These are phyloP conservation scores for Bombyx mandarina DNA, from an alignment of 1,140 invertebrate genomes.

Conservation along the genomic window DNA sequence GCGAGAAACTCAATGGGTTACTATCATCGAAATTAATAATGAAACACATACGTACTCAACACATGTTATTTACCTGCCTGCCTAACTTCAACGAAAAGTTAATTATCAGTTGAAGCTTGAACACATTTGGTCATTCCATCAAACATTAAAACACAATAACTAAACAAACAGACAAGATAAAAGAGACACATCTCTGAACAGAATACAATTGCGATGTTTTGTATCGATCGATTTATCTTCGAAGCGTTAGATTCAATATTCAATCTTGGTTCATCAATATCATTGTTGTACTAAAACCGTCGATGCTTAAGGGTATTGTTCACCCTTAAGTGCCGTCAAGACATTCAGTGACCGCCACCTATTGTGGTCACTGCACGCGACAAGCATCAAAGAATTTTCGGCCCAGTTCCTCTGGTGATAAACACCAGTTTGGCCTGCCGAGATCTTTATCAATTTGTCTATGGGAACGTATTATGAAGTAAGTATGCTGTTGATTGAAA, in stretches of 20 bases:
- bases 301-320: slow-evolving; percentile 9
- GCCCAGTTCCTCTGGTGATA: slow-evolving; percentile 7
- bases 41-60: too few species aligned
- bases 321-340: slow-evolving; percentile 33
- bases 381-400: slow-evolving; percentile 19
- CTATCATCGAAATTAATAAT: too few species aligned
- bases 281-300: background rate
- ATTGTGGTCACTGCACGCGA: slow-evolving; percentile 32
- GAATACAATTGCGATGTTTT: too few species aligned
- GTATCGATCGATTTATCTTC: too few species aligned
- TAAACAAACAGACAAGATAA: too few species aligned
- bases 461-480: slow-evolving; percentile 51
- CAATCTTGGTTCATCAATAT: background rate
- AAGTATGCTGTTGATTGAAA: slow-evolving; percentile 55
- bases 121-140: too few species aligned
- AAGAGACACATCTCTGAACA: too few species aligned
- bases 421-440: slow-evolving; percentile 11
- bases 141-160: too few species aligned
- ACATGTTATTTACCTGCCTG: too few species aligned
- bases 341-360: slow-evolving; percentile 41
- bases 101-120: too few species aligned
- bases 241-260: background rate
- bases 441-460: slow-evolving; percentile 38
- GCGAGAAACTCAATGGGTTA: too few species aligned
- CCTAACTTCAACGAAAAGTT: too few species aligned